A percentile compares a stretch with the other conserved stretches of the same genome.
These are phyloP conservation scores for Hypolimnas misippus DNA, from an alignment of 2,888 invertebrate species.

Conservation along the genomic window DNA sequence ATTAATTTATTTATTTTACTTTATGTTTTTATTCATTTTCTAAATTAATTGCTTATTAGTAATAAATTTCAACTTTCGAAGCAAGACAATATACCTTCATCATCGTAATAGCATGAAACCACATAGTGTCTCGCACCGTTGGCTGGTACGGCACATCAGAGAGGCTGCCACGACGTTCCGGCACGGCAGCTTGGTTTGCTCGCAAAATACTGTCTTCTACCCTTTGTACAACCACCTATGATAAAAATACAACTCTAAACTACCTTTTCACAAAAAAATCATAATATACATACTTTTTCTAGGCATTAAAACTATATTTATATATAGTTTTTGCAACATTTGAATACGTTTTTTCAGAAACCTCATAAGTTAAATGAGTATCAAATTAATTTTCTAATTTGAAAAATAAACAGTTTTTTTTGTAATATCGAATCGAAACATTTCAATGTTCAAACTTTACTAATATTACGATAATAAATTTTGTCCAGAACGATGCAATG, in stretches of 20 bases:
- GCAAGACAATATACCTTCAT: conserved; percentile 89
- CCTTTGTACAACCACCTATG: conserved; percentile 81
- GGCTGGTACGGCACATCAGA: conserved; percentile 92
- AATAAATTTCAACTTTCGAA: not conserved
- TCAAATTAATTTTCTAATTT: too few relatives aligned
- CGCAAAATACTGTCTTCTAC: conserved; percentile 76
- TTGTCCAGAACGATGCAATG: too few relatives aligned
- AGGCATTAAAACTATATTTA: too few relatives aligned
- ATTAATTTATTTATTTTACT: conserved; percentile 5
- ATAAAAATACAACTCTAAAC: not conserved
- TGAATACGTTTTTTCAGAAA: too few relatives aligned
- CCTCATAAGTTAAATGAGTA: too few relatives aligned
- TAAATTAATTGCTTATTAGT: not conserved
- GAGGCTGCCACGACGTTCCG: conserved; percentile 77
- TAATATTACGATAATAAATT: too few relatives aligned
- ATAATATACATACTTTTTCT: too few relatives aligned
- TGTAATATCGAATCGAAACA: too few relatives aligned
- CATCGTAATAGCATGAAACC: conserved; percentile 96
- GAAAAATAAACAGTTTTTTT: too few relatives aligned
- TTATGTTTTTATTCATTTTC: not conserved
- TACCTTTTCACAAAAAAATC: not conserved
- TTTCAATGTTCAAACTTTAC: too few relatives aligned
- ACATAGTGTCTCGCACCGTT: conserved; percentile 94
- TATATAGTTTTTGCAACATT: too few relatives aligned
- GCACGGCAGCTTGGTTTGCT: conserved; percentile 84